Conservation (phyloP, 2,888 invertebrate species). For the Cantharis rufa region DNA sequence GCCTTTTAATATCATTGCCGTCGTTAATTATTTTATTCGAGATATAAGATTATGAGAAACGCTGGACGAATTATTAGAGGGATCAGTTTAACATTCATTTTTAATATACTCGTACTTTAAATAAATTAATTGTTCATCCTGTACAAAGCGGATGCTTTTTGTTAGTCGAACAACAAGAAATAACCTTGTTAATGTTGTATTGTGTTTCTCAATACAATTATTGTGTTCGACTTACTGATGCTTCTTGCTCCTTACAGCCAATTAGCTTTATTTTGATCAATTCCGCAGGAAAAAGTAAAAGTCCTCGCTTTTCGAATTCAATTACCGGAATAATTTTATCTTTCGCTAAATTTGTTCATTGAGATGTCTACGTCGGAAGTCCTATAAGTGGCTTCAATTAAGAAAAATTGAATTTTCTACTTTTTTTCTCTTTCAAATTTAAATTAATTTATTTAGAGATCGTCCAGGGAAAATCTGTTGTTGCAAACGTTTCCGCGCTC, state of each 20-base stretch:
- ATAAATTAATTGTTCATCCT: slow-evolving; percentile 26
- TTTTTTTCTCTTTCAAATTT: no score
- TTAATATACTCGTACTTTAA: slow-evolving; percentile 21
- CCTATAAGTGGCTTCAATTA: no score
- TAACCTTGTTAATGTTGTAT: slow-evolving; percentile 21
- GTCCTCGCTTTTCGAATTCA: not conserved
- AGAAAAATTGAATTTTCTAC: no score
- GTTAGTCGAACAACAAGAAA: slow-evolving; percentile 28
- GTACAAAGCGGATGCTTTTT: slow-evolving; percentile 29
- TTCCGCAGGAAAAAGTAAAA: not conserved
- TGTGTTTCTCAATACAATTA: slow-evolving; percentile 19
- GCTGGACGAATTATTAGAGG: not conserved
- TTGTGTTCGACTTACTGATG: slow-evolving; percentile 15
- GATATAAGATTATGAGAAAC: not conserved
- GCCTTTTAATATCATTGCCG: not conserved
- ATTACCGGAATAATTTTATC: not conserved
- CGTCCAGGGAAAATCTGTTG: not conserved
- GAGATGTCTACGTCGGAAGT: not conserved
- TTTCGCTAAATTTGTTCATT: not conserved
- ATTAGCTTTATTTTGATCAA: not conserved
- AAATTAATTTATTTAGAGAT: not conserved
- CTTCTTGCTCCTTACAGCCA: not conserved
- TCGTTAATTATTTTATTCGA: not conserved
- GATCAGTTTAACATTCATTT: slow-evolving; percentile 15
- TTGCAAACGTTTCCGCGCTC: not conserved